Evolutionary conservation across 2,113 vertebrate genomes (phyloP), one percentile per base, ranked within the genome.

Genomic region (Sigmodon hispidus): DNA sequence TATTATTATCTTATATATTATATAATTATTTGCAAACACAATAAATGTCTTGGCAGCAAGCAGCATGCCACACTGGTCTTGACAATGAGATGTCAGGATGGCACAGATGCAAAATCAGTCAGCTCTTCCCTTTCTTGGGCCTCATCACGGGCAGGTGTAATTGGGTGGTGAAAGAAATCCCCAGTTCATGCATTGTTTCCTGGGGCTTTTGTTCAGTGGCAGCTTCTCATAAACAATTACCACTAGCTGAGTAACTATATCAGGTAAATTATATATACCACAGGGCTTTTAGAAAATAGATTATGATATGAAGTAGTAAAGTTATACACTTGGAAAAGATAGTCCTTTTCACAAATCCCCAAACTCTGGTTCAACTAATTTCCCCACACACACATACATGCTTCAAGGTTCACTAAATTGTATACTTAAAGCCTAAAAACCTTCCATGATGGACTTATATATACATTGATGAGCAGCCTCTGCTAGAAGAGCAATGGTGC

Each of bases 321-420:
- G 67, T 52, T 26, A 81, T 15, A 93, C 31, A 57, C 45, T 48
- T 69, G 34, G 43, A 83, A 77, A 96, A 92, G 67, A 63, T 16
- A 50, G 8, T 31, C 76, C 67, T 87, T 72, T 15, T 88, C 76
- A 93, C 50, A 97, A 94, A 95, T 89, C 45, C 76, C 63, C 84
- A 2, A 94, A 50, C 34, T n/a, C 52, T 75, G 19, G 29, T 75
- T 83, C 87, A 76, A 72, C 57, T 94, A 83, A 94, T n/a, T n/a
- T n/a, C n/a, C n/a, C n/a, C n/a, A n/a, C n/a, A n/a, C n/a, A n/a
- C n/a, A n/a, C n/a, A n/a, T n/a, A n/a, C n/a, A 3, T 24, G 69
- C 40, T 83, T 94, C 40, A 95, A 90, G 92, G 67, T 69, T 43
- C 21, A 67, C 72, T 90, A 85, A 57, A 72, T 86, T 31, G 93